These are phyloP conservation scores for Scaptomyza reducta DNA, from an alignment of 2,888 invertebrate genomes.

Conservation along the genomic window DNA sequence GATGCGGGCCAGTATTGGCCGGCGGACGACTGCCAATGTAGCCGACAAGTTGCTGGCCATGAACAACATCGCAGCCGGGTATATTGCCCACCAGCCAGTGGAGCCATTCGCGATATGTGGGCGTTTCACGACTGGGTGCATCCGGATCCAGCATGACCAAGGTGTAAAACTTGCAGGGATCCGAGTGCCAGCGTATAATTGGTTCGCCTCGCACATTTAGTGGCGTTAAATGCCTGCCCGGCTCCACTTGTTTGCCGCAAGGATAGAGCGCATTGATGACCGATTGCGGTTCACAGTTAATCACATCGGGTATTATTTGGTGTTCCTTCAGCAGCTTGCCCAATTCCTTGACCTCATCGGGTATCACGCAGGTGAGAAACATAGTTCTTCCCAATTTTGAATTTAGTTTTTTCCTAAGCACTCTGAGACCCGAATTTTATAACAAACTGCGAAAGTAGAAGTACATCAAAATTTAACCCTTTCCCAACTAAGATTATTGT, in stretches of 20 bases:
- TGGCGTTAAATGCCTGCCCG: constrained; percentile 24
- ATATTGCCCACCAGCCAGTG: constrained; percentile 71
- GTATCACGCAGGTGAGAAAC: constrained; percentile 35
- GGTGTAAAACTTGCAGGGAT: constrained; percentile 42
- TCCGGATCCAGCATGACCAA: constrained; percentile 61
- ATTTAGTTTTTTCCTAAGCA: constrained; percentile 10
- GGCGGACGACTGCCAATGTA: constrained; percentile 52
- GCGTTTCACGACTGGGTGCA: constrained; percentile 30
- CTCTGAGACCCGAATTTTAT: constrained; percentile 5
- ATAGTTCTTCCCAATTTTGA: constrained; percentile 21
- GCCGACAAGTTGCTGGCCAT: constrained; percentile 44
- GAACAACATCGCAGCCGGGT: constrained; percentile 48
- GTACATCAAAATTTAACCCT: neutral
- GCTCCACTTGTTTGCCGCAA: constrained; percentile 31
- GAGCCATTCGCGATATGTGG: constrained; percentile 40
- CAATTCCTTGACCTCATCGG: constrained; percentile 25
- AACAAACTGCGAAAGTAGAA: too few species aligned
- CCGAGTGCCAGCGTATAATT: constrained; percentile 49
- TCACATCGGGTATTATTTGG: constrained; percentile 49
- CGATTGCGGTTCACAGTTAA: constrained; percentile 42
- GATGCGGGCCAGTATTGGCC: constrained; percentile 22
- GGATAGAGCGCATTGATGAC: constrained; percentile 47
- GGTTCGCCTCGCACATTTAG: constrained; percentile 29
- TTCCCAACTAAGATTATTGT: neutral
- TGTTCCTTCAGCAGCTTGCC: constrained; percentile 29